Evolutionary conservation across 2,113 vertebrate genomes (phyloP), one percentile per base, ranked within the genome.

Genomic region (Sarotherodon lohbergeri): DNA sequence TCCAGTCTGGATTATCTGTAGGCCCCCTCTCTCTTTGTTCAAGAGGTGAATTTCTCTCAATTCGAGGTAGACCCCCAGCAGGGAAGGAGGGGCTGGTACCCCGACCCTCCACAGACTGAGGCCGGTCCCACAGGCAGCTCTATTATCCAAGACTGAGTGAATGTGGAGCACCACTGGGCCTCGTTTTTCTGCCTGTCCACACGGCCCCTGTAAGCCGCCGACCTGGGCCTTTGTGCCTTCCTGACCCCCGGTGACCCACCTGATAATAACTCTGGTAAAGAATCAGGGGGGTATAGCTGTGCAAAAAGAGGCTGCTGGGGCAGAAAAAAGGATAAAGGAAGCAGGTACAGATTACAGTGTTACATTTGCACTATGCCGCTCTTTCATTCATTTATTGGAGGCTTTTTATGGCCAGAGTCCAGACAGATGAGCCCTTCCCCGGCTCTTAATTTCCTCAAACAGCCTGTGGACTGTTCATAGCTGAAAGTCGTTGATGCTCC

Each of bases 101-200:
- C 17, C 2, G 39, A 80, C 86, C 87, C 80, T 87, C 55, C 84
- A 56, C 80, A 83, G 16, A 85, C 84, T 71, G 29, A 14, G 39
- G 22, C 61, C 6, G 2, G 80, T 86, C 78, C 86, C 54, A 61
- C 43, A 81, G 91, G 87, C 80, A 73, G 79, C 78, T 80, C 59
- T 71, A 80, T 90, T 93, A 88, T 91, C 86, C 55, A 9, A 41
- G 36, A 41, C 87, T 22, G 55, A 34, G 52, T 86, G 83, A 90
- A 82, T 56, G 82, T n/a, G 27, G 66, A 54, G 68, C 4, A 12
- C 82, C 13, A 19, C 76, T 86, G 81, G 59, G 81, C 7, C 39
- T 27, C 3, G 5, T 88, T 92, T 90, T 87, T 82, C 85, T 80
- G 87, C 66, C 50, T 84, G 71, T 84, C 83, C 52, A 10, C 46